Evolutionary conservation across 2,797 vertebrate genomes (phyloP).

Genomic region (Corythornis leucogaster): DNA sequence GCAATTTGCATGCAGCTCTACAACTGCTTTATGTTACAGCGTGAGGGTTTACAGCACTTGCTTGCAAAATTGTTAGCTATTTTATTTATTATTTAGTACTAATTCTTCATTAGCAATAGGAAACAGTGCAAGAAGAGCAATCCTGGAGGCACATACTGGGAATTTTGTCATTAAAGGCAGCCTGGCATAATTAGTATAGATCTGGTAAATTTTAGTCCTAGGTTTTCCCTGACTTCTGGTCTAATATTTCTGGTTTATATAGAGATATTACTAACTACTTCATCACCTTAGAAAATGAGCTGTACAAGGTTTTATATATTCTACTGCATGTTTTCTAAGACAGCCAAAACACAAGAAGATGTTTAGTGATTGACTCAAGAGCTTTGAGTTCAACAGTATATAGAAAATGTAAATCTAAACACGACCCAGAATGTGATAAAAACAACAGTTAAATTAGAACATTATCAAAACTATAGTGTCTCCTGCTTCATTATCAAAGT

Average conservation of each 20-base stretch:
- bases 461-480: background rate
- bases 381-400: background rate
- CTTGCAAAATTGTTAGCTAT: background rate
- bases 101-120: background rate
- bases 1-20: background rate
- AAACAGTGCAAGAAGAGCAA: background rate
- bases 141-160: background rate
- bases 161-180: background rate
- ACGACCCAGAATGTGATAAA: background rate
- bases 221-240: background rate
- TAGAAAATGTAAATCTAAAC: background rate
- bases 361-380: background rate
- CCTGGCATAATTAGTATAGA: background rate
- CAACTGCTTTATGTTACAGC: background rate
- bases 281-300: background rate
- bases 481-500: background rate
- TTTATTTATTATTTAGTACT: background rate
- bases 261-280: background rate
- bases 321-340: background rate
- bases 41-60: background rate
- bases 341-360: background rate
- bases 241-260: background rate
- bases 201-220: conserved; percentile 10
- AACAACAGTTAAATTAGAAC: background rate
- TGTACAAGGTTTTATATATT: background rate